Percentiles rank a stretch among this genome's conserved stretches.
These are phyloP conservation scores for Myopa tessellatipennis DNA, from an alignment of 2,888 invertebrate genomes.

Conservation along the genomic window DNA sequence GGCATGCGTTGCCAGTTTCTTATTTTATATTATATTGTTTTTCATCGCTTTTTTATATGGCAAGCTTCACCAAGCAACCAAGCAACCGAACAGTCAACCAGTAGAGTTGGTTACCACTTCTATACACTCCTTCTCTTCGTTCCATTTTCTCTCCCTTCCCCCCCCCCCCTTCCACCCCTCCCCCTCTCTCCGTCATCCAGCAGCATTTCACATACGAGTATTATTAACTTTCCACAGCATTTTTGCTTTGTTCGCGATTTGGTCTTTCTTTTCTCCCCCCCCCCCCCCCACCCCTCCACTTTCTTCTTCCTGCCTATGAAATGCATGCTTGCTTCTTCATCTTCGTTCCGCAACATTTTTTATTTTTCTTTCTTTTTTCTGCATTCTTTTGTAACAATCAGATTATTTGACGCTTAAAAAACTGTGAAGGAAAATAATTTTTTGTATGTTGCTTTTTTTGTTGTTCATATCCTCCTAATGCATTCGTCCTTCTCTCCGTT, in stretches of 20 bases:
- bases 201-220: background rate
- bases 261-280: background rate
- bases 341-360: background rate
- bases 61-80: too few species aligned
- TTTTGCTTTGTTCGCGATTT: background rate
- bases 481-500: background rate
- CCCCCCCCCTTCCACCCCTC: background rate
- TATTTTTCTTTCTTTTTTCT: background rate
- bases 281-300: background rate
- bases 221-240: conserved; percentile 12
- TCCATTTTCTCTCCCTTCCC: too few species aligned
- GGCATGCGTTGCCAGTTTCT: conserved; percentile 19
- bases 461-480: background rate
- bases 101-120: too few species aligned
- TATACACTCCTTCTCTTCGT: background rate
- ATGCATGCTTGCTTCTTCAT: too few species aligned
- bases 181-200: too few species aligned
- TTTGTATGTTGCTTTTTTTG: background rate
- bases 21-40: background rate
- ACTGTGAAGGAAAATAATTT: too few species aligned
- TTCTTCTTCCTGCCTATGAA: too few species aligned
- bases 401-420: conserved; percentile 11
- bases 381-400: background rate
- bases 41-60: background rate
- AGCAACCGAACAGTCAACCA: too few species aligned